Conservation (phyloP, 2,797 vertebrate species). For the Halcyon smyrnensis region DNA sequence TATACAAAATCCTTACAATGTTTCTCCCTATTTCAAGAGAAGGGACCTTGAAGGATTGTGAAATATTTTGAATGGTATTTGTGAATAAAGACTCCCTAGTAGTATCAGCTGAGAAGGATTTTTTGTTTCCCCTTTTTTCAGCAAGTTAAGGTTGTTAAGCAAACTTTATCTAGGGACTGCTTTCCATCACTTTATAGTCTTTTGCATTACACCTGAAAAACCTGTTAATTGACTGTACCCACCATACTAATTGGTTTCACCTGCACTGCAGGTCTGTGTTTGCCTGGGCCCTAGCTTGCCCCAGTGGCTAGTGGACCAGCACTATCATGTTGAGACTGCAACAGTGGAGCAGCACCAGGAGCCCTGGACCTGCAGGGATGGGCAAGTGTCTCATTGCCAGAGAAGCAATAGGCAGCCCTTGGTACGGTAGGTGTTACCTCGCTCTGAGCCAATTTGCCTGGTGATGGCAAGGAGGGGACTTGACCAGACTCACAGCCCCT, state of each 20-base stretch:
- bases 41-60: not conserved
- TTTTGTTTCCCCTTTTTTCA: not conserved
- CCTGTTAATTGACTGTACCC: not conserved
- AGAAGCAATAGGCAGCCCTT: not conserved
- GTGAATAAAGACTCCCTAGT: not conserved
- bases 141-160: not conserved
- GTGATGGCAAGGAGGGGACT: not conserved
- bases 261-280: not conserved
- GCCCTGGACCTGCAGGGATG: not conserved
- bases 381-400: not conserved
- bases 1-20: not conserved
- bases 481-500: not conserved
- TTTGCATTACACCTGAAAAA: not conserved
- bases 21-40: not conserved
- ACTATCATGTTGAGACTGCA: fast-evolving
- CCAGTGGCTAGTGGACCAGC: not conserved
- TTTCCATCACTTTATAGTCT: not conserved
- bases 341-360: not conserved
- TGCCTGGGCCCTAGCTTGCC: not conserved
- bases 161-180: not conserved
- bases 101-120: not conserved
- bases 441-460: not conserved
- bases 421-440: not conserved
- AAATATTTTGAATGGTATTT: not conserved
- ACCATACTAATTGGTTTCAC: not conserved